Percentiles rank a stretch among this genome's conserved stretches.
Evolutionary conservation across 2,888 invertebrate genomes (phyloP).

Genomic region (Eulithis prunata): DNA sequence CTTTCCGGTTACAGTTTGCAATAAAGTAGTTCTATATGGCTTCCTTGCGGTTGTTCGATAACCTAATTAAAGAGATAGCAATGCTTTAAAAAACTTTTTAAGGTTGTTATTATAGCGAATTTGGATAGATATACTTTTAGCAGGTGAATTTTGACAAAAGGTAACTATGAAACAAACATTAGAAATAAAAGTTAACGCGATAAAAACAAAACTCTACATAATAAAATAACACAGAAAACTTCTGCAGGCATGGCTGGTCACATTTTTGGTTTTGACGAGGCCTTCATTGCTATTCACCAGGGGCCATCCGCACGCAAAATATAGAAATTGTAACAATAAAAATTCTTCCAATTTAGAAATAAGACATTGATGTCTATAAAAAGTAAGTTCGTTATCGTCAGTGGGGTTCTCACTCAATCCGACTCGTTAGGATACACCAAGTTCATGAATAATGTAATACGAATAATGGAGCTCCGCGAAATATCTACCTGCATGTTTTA

Average conservation of each 20-base stretch:
- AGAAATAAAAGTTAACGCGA: too few relatives aligned
- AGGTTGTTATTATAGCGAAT: too few relatives aligned
- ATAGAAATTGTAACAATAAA: constrained; percentile 35
- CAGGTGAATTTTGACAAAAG: too few relatives aligned
- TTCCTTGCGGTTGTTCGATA: constrained; percentile 57
- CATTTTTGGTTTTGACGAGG: constrained; percentile 22
- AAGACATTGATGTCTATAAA: constrained; percentile 64
- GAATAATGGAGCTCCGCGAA: constrained; percentile 73
- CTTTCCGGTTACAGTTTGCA: constrained; percentile 35
- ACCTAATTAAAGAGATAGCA: constrained; percentile 39
- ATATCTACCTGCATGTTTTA: constrained; percentile 77
- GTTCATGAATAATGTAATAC: constrained; percentile 79
- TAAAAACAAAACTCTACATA: too few relatives aligned
- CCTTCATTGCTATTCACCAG: constrained; percentile 29
- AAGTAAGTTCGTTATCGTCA: constrained; percentile 77
- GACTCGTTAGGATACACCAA: constrained; percentile 75
- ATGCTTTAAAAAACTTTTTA: neutral
- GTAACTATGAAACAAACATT: too few relatives aligned
- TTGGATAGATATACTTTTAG: too few relatives aligned
- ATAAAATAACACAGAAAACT: neutral
- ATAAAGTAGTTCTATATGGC: constrained; percentile 15
- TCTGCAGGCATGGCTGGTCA: neutral
- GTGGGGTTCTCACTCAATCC: constrained; percentile 68
- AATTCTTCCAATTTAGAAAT: constrained; percentile 54
- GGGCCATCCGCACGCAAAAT: constrained; percentile 23